phyloP scores from a whole-genome alignment of 2,888 invertebrate genomes.

The Drosophila neoperkinsi region DNA sequence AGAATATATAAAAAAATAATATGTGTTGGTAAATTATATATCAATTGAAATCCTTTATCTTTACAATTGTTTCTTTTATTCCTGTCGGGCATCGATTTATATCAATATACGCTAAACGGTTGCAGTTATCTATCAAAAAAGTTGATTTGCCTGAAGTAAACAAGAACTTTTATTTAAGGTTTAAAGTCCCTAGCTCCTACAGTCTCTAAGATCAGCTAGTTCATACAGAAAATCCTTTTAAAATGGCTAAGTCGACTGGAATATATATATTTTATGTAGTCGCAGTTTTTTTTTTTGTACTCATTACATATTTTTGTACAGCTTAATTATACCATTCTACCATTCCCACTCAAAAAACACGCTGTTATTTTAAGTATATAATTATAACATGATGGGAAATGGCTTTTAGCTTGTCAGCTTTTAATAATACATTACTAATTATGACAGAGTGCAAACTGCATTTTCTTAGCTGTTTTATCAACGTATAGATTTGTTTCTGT shows the following conservation, averaged over 20 bases:
- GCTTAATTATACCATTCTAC: background rate
- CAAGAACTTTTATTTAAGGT: no score
- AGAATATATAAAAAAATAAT: background rate
- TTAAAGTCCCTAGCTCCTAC: background rate
- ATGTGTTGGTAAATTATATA: background rate
- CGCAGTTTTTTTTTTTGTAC: background rate
- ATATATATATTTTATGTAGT: background rate
- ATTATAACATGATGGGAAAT: background rate
- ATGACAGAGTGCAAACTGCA: conserved; percentile 4
- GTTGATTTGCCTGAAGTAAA: background rate
- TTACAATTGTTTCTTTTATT: background rate
- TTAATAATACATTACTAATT: conserved; percentile 17
- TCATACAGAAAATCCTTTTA: background rate
- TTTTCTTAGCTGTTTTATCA: conserved; percentile 48
- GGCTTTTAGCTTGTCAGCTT: background rate
- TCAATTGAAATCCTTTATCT: background rate
- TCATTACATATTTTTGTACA: background rate
- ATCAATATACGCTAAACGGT: no score
- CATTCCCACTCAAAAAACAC: background rate
- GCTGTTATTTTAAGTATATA: background rate
- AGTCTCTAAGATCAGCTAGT: background rate
- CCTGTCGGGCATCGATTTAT: no score
- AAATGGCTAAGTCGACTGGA: background rate
- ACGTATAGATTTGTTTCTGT: conserved; percentile 36
- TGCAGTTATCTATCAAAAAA: no score